Conservation (phyloP, 2,113 vertebrate genomes). For the Eira barbara region DNA sequence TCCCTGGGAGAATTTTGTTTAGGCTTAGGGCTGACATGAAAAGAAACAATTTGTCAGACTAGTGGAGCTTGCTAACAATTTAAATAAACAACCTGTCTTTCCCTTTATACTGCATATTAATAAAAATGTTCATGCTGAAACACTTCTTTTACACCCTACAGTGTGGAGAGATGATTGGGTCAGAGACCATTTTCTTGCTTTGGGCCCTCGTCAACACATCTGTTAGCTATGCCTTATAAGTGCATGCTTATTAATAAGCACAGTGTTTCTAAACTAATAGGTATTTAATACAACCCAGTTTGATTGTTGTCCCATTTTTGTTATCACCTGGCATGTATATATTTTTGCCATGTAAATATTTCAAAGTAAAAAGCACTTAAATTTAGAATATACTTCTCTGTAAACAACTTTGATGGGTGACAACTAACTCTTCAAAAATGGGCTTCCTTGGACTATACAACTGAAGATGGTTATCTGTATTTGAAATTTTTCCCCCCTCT, state of each 20-base stretch:
- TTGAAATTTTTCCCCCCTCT: neutral
- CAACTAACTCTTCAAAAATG: conserved; percentile 10
- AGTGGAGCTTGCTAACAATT: conserved; percentile 68
- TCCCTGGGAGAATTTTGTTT: conserved; percentile 57
- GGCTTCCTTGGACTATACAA: neutral
- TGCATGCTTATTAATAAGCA: neutral
- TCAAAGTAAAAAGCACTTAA: conserved; percentile 2
- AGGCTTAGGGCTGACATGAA: conserved; percentile 21
- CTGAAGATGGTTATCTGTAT: neutral
- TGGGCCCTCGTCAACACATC: neutral
- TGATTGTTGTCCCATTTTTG: neutral
- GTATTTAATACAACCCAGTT: conserved; percentile 20
- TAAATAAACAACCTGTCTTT: conserved; percentile 50
- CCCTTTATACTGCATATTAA: conserved; percentile 68
- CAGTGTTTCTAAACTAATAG: neutral
- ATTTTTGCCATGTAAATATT: conserved; percentile 6
- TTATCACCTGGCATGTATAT: neutral
- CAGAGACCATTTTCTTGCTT: conserved; percentile 23
- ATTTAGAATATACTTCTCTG: conserved; percentile 12
- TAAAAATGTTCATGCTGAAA: conserved; percentile 47
- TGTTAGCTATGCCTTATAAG: neutral
- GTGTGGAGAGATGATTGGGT: conserved; percentile 7
- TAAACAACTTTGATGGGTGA: conserved; percentile 8
- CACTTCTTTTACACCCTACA: neutral
- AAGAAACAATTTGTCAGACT: conserved; percentile 52